phyloP scores from a whole-genome alignment of 2,113 vertebrate genomes.

The Tachuris rubrigastra region DNA sequence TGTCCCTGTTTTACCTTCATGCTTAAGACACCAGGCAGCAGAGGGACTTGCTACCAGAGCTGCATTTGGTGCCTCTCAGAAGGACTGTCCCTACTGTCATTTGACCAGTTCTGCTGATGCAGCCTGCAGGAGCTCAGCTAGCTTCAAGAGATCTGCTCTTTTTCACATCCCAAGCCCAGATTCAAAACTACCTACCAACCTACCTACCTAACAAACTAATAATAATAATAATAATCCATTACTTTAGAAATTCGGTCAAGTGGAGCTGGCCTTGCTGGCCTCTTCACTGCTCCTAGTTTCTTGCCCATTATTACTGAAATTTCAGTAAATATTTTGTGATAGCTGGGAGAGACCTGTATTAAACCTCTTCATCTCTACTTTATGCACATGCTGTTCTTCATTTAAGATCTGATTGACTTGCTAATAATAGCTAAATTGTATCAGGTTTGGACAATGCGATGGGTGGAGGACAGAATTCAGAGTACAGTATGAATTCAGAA shows the following conservation, averaged over 20 bases:
- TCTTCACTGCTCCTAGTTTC: neutral
- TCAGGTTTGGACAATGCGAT: neutral
- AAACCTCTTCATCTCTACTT: neutral
- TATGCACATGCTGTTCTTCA: rapidly evolving
- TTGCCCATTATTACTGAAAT: neutral
- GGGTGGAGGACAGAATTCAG: neutral
- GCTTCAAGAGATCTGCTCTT: rapidly evolving
- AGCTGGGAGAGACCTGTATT: neutral
- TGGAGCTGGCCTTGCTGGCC: neutral
- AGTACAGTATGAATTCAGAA: neutral
- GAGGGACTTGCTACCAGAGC: neutral
- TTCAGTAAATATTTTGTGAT: neutral
- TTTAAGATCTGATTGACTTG: neutral
- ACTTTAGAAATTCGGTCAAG: neutral
- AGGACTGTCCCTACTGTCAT: neutral
- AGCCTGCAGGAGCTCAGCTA: neutral
- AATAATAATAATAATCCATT: neutral
- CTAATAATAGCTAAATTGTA: neutral
- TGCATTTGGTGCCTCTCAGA: neutral
- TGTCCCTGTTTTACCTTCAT: neutral
- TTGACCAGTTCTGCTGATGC: neutral
- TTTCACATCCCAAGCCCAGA: neutral
- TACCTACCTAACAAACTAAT: neutral
- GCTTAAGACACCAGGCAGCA: neutral
- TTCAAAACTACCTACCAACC: neutral